phyloP scores from a whole-genome alignment of 2,797 vertebrate genomes.

The Rhabdomys pumilio region DNA sequence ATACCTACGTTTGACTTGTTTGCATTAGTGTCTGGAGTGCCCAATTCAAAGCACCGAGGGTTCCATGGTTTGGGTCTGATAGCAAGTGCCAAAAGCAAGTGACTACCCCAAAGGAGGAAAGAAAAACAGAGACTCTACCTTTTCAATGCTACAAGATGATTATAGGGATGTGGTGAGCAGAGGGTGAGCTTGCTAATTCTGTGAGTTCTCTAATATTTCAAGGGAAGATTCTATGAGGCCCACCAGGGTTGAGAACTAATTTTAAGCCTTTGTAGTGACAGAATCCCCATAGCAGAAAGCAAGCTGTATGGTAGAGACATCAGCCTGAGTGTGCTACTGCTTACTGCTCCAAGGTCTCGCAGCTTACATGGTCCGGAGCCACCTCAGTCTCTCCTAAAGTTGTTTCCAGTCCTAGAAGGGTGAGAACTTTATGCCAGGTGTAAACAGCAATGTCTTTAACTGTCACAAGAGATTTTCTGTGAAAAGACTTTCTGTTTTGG shows the following conservation, averaged over 20 bases:
- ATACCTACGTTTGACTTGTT: not conserved
- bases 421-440: conserved; percentile 73
- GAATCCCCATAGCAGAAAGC: not conserved
- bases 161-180: not conserved
- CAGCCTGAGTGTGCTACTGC: fast-evolving
- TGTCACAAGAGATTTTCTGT: conserved; percentile 82
- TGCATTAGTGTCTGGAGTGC: not conserved
- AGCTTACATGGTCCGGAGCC: conserved; percentile 86
- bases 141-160: not conserved
- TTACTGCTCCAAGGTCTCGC: not conserved
- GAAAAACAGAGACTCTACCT: not conserved
- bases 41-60: too few relatives aligned
- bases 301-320: not conserved
- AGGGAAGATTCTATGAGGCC: not conserved
- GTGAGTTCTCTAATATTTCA: not conserved
- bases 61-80: not conserved
- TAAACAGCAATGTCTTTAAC: conserved; percentile 84
- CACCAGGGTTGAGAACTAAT: not conserved
- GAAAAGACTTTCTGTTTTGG: conserved; percentile 85
- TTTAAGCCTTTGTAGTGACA: fast-evolving
- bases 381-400: not conserved
- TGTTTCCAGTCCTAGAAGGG: conserved; percentile 76
- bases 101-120: not conserved
- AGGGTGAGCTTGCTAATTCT: not conserved
- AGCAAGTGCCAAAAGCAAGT: not conserved